Conservation (phyloP, 2,113 vertebrate genomes). For the Malaclemys terrapin region DNA sequence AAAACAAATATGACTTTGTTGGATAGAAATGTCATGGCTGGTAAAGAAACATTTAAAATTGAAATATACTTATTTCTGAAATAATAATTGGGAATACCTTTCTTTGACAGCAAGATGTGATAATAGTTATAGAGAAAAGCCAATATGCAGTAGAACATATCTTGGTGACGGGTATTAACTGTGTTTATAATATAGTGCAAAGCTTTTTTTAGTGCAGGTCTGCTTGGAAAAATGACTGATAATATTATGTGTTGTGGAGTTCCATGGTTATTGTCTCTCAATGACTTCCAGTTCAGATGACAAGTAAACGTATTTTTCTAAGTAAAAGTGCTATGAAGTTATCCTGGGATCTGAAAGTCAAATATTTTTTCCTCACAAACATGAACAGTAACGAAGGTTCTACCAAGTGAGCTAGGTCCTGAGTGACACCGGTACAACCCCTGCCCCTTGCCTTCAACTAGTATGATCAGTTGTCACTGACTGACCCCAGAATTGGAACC, state of each 20-base stretch:
- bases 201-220: not conserved
- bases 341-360: not conserved
- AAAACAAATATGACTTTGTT: not conserved
- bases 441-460: not conserved
- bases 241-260: not conserved
- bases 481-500: not conserved
- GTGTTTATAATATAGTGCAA: constrained; percentile 12
- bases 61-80: constrained; percentile 4
- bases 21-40: not conserved
- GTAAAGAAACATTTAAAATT: not conserved
- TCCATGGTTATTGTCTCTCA: not conserved
- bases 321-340: not conserved
- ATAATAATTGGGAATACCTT: constrained; percentile 28
- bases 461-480: not conserved
- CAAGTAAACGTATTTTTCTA: not conserved
- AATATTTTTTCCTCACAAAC: not conserved
- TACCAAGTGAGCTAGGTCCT: rapidly evolving
- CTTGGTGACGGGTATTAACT: constrained; percentile 34
- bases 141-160: not conserved
- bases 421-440: not conserved
- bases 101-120: constrained; percentile 38
- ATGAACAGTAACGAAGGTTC: not conserved
- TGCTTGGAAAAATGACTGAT: not conserved
- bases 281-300: not conserved
- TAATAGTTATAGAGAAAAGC: constrained; percentile 33